Evolutionary conservation across 2,888 invertebrate genomes (phyloP), one percentile per base, ranked within the genome.

Genomic region (Phyto melanocephala): DNA sequence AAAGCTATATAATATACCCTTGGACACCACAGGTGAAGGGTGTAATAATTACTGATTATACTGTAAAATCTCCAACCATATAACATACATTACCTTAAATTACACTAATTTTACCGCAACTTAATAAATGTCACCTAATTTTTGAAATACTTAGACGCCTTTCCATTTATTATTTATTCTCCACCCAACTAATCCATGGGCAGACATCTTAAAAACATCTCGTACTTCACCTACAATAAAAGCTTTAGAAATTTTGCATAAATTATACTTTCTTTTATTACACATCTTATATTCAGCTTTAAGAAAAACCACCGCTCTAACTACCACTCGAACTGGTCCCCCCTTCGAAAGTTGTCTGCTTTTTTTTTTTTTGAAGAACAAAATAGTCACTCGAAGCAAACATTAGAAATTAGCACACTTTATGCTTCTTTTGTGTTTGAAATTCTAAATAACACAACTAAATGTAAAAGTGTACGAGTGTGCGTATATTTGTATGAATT

Each of bases 371-470:
- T 10, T 37, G 37, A 10, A 42, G 45, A 42, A 15, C 40, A n/a
- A n/a, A n/a, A n/a, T n/a, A 33, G 28, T 28, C 28, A 28, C 4
- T 5, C 28, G 28, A 28, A 28, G 33, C 60, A 67, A 68, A 76
- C 56, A 54, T 78, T 70, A 70, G 54, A 78, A 70, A 78, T 71
- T 78, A 63, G 54, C 62, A 78, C 60, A 71, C 22, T 78, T 68
- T 70, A 47, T 56, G 54, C 17, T 63, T 52, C 15, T 60, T 65
- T 65, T 58, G 22, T 63, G 63, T 50, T 35, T 22, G 33, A 71
- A n/a, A 33, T 71, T 71, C 56, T 47, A 56, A 65, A 78, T 65
- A 50, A 62, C 40, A 40, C 28, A 17, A 35, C 35, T n/a, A 60
- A 47, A 58, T 24, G 22, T 35, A 35, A 47, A 15, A 58, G 17